Base-by-base conservation (phyloP, 2,888 invertebrate species). In the Pollenia angustigena region DNA sequence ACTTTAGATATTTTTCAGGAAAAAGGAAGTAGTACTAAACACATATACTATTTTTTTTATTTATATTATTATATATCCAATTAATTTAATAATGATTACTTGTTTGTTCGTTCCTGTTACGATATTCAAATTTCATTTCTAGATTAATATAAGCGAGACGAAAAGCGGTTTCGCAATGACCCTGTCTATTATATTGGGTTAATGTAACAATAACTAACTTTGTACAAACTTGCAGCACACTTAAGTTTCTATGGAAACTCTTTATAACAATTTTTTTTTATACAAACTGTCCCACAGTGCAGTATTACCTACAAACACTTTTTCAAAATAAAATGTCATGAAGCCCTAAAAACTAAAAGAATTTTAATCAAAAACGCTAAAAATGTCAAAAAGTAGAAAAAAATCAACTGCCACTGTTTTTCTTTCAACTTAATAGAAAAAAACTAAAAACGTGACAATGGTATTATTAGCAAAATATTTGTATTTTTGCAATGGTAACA, bases 381-480 rank as follows among this genome's bases (percentile, higher is more conserved):
- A 69, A 81, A 76, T 46, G 52, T 60, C 58, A 78, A 74, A 64
- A 60, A 75, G 52, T 75, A 66, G 64, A 52, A 32, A 71, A 64
- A 64, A 66, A n/a, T 42, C 23, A 46, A 69, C 23, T 23, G 9
- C 56, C 12, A 71, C 40, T 56, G 23, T 52, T 40, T 66, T 71
- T 40, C 8, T 3, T 40, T n/a, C 60, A 66, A 64, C 18, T 54
- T 54, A 81, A 74, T 50, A 56, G 68, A 2, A 23, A 23, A 71
- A 76, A 82, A 54, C 68, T 60, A 68, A 72, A 68, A 83, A 83
- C 83, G 86, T 87, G 83, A 87, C 81, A 72, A 46, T 54, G 64
- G 72, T 62, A 81, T 87, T 87, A 83, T 87, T 87, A 83, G 75
- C 50, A n/a, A 72, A 72, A 74, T 72, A 83, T 78, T 83, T 83